Percentiles rank a stretch among this genome's conserved stretches.
phyloP scores from a whole-genome alignment of 2,797 vertebrate genomes.

The Takifugu rubripes region DNA sequence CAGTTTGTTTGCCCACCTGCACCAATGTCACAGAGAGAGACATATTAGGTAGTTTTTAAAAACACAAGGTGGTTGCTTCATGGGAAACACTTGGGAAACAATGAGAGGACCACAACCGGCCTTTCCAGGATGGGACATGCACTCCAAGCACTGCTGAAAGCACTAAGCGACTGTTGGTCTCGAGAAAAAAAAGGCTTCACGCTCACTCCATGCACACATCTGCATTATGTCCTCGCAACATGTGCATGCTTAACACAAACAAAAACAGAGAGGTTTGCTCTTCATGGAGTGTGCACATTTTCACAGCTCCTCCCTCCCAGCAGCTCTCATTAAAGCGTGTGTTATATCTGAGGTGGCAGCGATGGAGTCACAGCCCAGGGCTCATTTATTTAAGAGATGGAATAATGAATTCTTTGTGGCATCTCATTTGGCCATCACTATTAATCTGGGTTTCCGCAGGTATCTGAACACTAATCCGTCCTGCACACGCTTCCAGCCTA shows the following conservation, averaged over 20 bases:
- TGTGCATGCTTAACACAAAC: conserved; percentile 6
- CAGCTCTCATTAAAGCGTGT: conserved; percentile 50
- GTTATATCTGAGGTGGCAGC: conserved; percentile 53
- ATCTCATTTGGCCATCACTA: conserved; percentile 67
- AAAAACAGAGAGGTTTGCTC: conserved; percentile 3
- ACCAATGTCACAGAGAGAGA: conserved; percentile 5
- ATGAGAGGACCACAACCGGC: conserved; percentile 43
- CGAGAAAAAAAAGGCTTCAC: not conserved
- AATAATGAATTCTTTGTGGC: conserved; percentile 72
- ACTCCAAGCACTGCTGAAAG: conserved; percentile 49
- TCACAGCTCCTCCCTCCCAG: conserved; percentile 7
- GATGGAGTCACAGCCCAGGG: conserved; percentile 53
- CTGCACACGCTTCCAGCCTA: conserved; percentile 8
- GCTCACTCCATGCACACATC: conserved; percentile 15
- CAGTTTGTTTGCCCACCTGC: too few species aligned
- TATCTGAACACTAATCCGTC: conserved; percentile 44
- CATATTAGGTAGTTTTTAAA: conserved; percentile 15
- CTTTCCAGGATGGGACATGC: conserved; percentile 46
- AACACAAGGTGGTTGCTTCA: conserved; percentile 39
- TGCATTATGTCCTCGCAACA: conserved; percentile 2
- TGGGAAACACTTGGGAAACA: conserved; percentile 55
- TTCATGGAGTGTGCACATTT: conserved; percentile 14
- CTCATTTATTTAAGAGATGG: conserved; percentile 62
- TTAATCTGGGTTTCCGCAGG: conserved; percentile 64
- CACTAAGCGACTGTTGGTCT: conserved; percentile 31